Evolutionary conservation across 2,113 vertebrate genomes (phyloP), one percentile per base, ranked within the genome.

Genomic region (Fregata magnificens): DNA sequence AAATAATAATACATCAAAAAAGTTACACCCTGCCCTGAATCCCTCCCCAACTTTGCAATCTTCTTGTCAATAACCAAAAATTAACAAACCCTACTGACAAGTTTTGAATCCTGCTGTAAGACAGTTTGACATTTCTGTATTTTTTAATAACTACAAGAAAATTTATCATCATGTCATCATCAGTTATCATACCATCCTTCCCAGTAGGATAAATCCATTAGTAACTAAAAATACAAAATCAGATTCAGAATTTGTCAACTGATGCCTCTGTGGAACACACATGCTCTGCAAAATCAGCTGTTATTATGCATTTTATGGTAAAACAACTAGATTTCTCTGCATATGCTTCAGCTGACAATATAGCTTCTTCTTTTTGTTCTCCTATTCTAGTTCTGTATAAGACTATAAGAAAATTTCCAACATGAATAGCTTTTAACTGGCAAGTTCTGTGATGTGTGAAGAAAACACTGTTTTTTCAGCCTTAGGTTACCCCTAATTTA

Each of bases 181-280:
- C n/a, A n/a, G n/a, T n/a, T n/a, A n/a, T n/a, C n/a, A n/a, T 40
- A 88, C 52, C 6, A 3, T 62, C 47, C 29, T 69, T 86, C 71
- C 63, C 42, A 47, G 67, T 50, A 86, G 59, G 59, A 90, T 76
- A 93, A 94, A 92, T 90, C 58, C 88, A 95, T 81, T 85, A 63
- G 45, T 61, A 80, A 70, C 85, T 93, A 86, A 93, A 95, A 88
- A 90, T 59, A 85, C 9, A 90, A 90, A 94, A 58, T 85, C 55
- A 74, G 59, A 82, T 77, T 80, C 67, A 90, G 70, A 86, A 77
- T 95, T 92, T 90, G 28, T 72, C 87, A 93, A 45, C 28, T 29
- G 22, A 44, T 73, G 18, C 42, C 67, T 88, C 72, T 63, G 31
- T 58, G 73, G 50, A 78, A 70, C 53, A 49, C 72, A 90, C 45